These are phyloP conservation scores for Hylaeus volcanicus DNA, from an alignment of 1,140 invertebrate genomes.

Conservation along the genomic window DNA sequence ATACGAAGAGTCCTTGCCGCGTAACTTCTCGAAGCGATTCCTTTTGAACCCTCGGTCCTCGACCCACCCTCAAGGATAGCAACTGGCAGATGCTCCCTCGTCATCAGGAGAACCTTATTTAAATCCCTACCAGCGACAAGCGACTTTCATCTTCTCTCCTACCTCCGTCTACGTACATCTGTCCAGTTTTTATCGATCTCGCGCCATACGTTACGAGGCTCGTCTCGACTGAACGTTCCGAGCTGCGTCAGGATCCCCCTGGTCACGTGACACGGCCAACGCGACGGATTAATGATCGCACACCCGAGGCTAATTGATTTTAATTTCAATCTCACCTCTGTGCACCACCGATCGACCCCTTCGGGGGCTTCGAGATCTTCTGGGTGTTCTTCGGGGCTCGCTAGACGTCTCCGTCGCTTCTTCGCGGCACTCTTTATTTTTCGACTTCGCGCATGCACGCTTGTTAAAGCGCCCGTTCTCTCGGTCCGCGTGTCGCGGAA, in stretches of 20 bases:
- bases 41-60: no score
- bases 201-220: slow-evolving; percentile 48
- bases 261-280: slow-evolving; percentile 37
- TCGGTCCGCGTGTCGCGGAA: slow-evolving; percentile 28
- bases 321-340: slow-evolving; percentile 60
- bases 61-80: no score
- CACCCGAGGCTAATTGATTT: slow-evolving; percentile 63
- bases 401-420: background rate
- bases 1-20: no score
- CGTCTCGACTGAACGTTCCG: slow-evolving; percentile 28
- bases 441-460: slow-evolving; percentile 59
- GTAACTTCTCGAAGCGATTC: no score
- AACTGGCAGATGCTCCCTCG: no score
- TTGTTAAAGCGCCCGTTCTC: slow-evolving; percentile 51
- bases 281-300: slow-evolving; percentile 58
- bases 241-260: slow-evolving; percentile 12
- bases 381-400: background rate
- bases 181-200: slow-evolving; percentile 38
- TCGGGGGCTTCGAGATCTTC: background rate
- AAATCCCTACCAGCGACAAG: no score
- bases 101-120: no score
- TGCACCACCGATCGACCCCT: slow-evolving; percentile 33
- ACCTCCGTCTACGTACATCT: background rate
- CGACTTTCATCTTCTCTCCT: background rate
- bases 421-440: slow-evolving; percentile 44